Evolutionary conservation across 2,797 vertebrate species (phyloP), one percentile per base, ranked within the genome.

Genomic region (Benthosema pterotum): DNA sequence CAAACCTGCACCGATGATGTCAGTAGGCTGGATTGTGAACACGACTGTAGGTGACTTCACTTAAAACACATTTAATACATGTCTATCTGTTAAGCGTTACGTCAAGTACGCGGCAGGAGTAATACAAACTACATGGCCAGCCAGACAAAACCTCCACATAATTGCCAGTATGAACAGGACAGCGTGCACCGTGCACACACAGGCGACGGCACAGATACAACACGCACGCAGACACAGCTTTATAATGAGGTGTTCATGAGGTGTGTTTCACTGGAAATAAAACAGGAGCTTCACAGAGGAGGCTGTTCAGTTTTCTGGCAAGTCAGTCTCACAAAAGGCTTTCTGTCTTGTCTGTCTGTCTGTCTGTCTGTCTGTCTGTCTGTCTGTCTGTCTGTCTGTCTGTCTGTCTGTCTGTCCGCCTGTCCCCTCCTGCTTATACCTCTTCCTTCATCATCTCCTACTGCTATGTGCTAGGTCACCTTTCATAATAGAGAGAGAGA

Each of bases 381-480:
- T 60, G 19, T 47, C 54, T 51, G 17, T 62, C 43, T 45, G 2
- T 45, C 43, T 45, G 0, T 45, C 43, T 45, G 2, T 45, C 43
- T 45, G 11, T 45, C 58, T 25, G 22, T 3, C 22, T 25, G 22
- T 5, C 2, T 25, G 22, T 5, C 22, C 5, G 22, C 2, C 22
- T 25, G 22, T 25, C 22, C 22, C 5, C 22, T 25, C 22, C 22
- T 52, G 8, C n/a, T 57, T 12, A 1, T 50, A 14, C 62, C 11
- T 63, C 32, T 13, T 56, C 53, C 54, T 43, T n/a, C 51, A 19
- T 3, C 50, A 1, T 71, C 8, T 54, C 14, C 15, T 16, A 45
- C 57, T 75, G 52, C 54, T 52, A 22, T 69, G 57, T 45, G 58
- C 48, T 5, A 25, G 22, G 22, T 25, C 22, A 25, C 22, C 22